Evolutionary conservation across 2,888 invertebrate genomes (phyloP).

Genomic region (Steinernema carpocapsae): DNA sequence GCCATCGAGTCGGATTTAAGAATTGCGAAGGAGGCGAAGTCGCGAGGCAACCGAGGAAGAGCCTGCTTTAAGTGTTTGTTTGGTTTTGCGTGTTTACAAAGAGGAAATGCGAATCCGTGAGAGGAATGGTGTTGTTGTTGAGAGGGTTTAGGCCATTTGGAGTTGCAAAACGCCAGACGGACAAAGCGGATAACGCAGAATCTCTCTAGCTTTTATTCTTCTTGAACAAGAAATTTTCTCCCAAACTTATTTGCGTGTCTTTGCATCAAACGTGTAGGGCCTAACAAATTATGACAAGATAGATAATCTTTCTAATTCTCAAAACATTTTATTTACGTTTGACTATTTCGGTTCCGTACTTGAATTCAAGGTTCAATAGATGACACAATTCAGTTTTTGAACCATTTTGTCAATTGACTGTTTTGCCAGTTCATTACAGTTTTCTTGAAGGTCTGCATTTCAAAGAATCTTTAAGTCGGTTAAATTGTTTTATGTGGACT

Average conservation of each 20-base stretch:
- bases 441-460: no score
- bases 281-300: no score
- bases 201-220: neutral
- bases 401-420: no score
- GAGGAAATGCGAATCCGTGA: neutral
- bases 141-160: neutral
- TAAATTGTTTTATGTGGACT: no score
- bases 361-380: neutral
- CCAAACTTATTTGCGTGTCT: neutral
- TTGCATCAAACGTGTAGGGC: neutral
- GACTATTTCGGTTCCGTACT: no score
- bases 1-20: conserved; percentile 32
- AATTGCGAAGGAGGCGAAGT: neutral
- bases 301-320: no score
- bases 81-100: conserved; percentile 2
- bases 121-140: conserved; percentile 2
- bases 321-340: no score
- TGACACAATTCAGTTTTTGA: no score
- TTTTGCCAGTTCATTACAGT: no score
- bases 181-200: neutral
- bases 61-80: conserved; percentile 22
- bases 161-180: conserved; percentile 1
- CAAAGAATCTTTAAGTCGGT: no score
- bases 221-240: no score
- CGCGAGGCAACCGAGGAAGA: neutral